Evolutionary conservation across 2,797 vertebrate genomes (phyloP), one percentile per base, ranked within the genome.

Genomic region (Siniperca scherzeri): DNA sequence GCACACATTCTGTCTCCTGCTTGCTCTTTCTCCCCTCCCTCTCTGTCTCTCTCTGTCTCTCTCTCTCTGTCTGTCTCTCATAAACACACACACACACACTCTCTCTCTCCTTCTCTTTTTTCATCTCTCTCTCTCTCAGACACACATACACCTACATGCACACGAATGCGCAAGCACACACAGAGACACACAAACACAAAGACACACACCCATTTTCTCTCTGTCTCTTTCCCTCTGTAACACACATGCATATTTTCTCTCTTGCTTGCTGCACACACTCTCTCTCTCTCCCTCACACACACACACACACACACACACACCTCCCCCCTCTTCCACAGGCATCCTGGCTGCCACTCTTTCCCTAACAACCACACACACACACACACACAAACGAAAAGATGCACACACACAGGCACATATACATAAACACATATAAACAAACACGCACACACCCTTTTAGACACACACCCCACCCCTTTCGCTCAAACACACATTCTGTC

Each of bases 311-410:
- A 55, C 68, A 71, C 74, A 44, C 36, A 87, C 81, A 74, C 74
- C 72, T 62, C 73, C 78, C 88, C 81, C 88, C 85, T 82, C 84
- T 87, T 90, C 88, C 86, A 91, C 90, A 88, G 88, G 87, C 92
- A 91, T 91, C 86, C 91, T 91, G 84, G 83, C 80, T 91, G 89
- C 90, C 89, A 92, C 91, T 91, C 88, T 86, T 89, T 85, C 84
- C 70, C 84, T 85, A 88, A 90, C 89, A 89, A 90, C 83, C 88
- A 89, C 75, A 90, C 74, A 62, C 44, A 44, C 42, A 44, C 81
- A 87, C 33, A 6, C 87, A 90, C 84, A 86, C 74, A 87, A 56
- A 84, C 14, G 33, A 70, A 74, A 42, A 83, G 59, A 85, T 42
- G 70, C 82, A 81, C 69, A 70, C 64, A 78, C 53, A 77, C 56